Conservation (phyloP, 2,888 invertebrate species). For the Holacanthella duospinosa region DNA sequence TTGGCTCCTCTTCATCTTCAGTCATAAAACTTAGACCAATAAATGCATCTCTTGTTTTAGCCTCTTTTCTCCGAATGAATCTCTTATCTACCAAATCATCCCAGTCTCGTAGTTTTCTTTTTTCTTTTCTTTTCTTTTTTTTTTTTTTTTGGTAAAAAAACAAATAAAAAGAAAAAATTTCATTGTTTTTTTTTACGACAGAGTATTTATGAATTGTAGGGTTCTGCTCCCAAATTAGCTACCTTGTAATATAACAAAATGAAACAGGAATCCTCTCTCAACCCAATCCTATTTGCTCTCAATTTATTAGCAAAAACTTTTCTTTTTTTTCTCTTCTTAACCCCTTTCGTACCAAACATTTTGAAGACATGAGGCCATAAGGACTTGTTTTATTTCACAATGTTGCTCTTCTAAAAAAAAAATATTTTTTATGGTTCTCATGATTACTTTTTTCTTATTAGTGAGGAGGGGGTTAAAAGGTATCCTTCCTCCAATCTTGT, state of each 20-base stretch:
- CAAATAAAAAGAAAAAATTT: neutral
- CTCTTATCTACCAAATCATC: neutral
- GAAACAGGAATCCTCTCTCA: too few species aligned
- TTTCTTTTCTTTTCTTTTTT: neutral
- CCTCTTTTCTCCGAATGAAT: neutral
- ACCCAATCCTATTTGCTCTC: neutral
- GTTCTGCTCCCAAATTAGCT: neutral
- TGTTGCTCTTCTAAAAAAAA: too few species aligned
- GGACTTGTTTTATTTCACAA: neutral
- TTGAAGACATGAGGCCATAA: too few species aligned
- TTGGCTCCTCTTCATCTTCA: too few species aligned
- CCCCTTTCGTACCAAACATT: too few species aligned
- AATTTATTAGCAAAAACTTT: neutral
- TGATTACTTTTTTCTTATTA: conserved; percentile 3
- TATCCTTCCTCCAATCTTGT: neutral
- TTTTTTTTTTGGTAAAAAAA: neutral
- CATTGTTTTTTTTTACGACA: neutral
- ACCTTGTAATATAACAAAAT: too few species aligned
- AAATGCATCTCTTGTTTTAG: neutral
- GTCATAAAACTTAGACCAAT: too few species aligned
- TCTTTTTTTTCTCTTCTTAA: neutral
- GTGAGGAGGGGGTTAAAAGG: neutral
- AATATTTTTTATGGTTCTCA: conserved; percentile 2
- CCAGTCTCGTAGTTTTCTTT: neutral
- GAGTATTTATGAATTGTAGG: too few species aligned